Percentiles rank a stretch among this genome's conserved stretches.
phyloP scores from a whole-genome alignment of 23 tunicate species.

The Trididemnum miniatum region DNA sequence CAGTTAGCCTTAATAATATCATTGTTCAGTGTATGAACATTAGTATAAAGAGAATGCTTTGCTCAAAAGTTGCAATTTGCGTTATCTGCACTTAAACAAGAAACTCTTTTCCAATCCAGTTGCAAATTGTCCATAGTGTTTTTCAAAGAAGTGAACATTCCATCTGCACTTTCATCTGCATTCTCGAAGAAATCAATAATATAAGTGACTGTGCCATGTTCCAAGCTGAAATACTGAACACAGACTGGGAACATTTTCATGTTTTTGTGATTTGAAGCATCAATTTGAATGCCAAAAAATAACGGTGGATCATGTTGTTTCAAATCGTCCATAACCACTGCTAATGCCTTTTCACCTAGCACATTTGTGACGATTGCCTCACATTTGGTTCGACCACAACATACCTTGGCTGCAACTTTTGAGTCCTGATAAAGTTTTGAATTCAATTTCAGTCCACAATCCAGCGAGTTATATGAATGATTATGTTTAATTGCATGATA shows the following conservation, averaged over 20 bases:
- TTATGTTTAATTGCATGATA: slow-evolving; percentile 12
- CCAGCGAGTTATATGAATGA: slow-evolving; percentile 9
- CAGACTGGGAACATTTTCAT: slow-evolving; percentile 12
- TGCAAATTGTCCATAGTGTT: slow-evolving; percentile 15
- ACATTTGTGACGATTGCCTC: slow-evolving; percentile 13
- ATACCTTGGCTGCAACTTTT: neutral
- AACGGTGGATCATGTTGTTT: slow-evolving; percentile 9
- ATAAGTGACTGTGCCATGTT: neutral
- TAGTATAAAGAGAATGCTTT: neutral
- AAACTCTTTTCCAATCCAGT: slow-evolving; percentile 13
- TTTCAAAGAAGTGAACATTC: slow-evolving; percentile 3
- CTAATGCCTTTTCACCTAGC: slow-evolving; percentile 9
- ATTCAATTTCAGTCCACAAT: slow-evolving; percentile 5
- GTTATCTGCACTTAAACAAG: slow-evolving; percentile 14
- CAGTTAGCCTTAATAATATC: neutral
- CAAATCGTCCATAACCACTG: neutral
- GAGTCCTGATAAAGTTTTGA: slow-evolving; percentile 12
- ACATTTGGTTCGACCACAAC: slow-evolving; percentile 3
- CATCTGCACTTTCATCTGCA: slow-evolving; percentile 21
- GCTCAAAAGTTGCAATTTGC: slow-evolving; percentile 5
- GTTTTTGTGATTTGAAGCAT: slow-evolving; percentile 15
- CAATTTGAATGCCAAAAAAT: slow-evolving; percentile 14
- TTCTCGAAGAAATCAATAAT: slow-evolving; percentile 1
- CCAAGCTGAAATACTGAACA: slow-evolving; percentile 4
- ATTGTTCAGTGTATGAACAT: neutral